These are phyloP conservation scores for Anableps anableps DNA, from an alignment of 2,797 vertebrate genomes.

Conservation along the genomic window DNA sequence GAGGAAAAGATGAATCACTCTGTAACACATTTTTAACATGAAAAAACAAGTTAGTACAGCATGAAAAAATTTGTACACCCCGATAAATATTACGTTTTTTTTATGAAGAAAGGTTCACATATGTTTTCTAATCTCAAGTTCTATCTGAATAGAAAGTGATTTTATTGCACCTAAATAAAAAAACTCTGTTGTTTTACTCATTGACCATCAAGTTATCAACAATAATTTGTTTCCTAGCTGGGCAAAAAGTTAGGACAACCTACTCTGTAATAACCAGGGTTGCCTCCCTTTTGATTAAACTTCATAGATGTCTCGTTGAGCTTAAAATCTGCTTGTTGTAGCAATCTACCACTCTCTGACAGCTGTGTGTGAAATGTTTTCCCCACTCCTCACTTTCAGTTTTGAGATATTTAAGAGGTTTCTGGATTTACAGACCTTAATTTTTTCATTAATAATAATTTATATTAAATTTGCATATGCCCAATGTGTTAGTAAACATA, in stretches of 20 bases:
- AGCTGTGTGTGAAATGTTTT: neutral
- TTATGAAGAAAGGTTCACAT: neutral
- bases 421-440: neutral
- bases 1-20: constrained; percentile 20
- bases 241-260: neutral
- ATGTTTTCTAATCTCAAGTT: neutral
- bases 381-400: neutral
- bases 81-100: neutral
- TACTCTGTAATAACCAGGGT: neutral
- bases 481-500: constrained; percentile 9
- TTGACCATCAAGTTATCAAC: neutral
- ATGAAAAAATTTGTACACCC: neutral
- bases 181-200: neutral
- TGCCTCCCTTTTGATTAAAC: neutral
- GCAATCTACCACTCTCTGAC: neutral
- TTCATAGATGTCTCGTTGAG: neutral
- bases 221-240: neutral
- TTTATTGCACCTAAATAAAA: neutral
- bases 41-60: neutral
- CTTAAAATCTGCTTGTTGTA: neutral
- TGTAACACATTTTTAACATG: neutral
- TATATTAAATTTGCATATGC: neutral
- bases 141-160: neutral
- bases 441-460: neutral
- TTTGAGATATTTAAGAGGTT: neutral